A percentile compares a stretch with the other conserved stretches of the same genome.
Evolutionary conservation across 2,113 vertebrate genomes (phyloP).

Genomic region (Lutjanus erythropterus): DNA sequence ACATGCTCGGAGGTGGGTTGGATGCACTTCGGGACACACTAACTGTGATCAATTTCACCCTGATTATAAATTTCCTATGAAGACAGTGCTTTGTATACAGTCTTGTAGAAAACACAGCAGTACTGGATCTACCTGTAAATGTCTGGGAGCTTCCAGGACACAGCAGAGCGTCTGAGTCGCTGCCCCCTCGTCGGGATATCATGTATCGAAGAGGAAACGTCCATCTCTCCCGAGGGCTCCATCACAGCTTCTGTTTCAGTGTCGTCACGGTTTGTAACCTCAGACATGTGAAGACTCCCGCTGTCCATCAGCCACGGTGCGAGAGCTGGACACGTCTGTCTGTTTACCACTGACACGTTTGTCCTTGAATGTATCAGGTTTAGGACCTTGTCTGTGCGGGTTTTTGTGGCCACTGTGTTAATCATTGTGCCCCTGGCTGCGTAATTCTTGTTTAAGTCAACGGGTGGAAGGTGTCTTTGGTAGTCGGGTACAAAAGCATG

Average conservation of each 20-base stretch:
- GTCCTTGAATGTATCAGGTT: conserved; percentile 51
- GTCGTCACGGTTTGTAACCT: conserved; percentile 51
- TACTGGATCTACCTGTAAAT: conserved; percentile 57
- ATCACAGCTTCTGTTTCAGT: conserved; percentile 50
- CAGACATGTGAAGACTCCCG: conserved; percentile 37
- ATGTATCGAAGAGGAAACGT: conserved; percentile 40
- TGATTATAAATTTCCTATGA: too few species aligned
- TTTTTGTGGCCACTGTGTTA: background rate
- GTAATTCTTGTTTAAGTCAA: conserved; percentile 11
- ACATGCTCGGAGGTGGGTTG: too few species aligned
- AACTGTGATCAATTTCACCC: background rate
- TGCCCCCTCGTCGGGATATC: conserved; percentile 18
- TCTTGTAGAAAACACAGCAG: background rate
- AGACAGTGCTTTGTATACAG: background rate
- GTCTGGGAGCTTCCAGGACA: conserved; percentile 45
- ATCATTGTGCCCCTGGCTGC: background rate
- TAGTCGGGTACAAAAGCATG: background rate
- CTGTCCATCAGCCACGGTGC: conserved; percentile 21
- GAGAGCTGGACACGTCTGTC: conserved; percentile 7
- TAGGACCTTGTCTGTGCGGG: background rate
- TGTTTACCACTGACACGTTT: conserved; percentile 30
- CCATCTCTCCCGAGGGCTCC: conserved; percentile 3
- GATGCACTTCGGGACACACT: too few species aligned
- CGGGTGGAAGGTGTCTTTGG: conserved; percentile 28
- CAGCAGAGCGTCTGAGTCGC: background rate